Percentiles rank a stretch among this genome's conserved stretches.
phyloP scores from a whole-genome alignment of 1,140 invertebrate genomes.

The Drosophila saltans region DNA sequence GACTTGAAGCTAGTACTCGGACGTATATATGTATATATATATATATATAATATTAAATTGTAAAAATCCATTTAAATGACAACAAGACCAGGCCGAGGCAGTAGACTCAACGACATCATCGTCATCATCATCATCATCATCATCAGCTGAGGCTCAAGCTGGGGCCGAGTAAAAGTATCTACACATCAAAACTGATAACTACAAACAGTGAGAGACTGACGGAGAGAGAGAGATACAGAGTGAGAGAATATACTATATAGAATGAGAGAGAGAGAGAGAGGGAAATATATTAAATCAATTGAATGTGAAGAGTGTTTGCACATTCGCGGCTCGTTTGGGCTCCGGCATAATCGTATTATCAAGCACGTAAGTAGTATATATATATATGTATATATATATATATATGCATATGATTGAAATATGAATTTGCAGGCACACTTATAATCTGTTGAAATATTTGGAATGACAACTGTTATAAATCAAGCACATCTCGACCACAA shows the following conservation, averaged over 20 bases:
- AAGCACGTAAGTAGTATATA: not conserved
- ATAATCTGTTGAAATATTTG: not conserved
- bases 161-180: not conserved
- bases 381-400: not conserved
- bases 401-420: not conserved
- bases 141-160: conserved; percentile 3
- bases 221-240: not conserved
- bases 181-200: conserved; percentile 7
- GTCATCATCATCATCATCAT: not conserved
- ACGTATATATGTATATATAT: conserved; percentile 24
- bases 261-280: not conserved
- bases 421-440: conserved; percentile 3
- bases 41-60: conserved; percentile 40
- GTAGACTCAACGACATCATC: not conserved
- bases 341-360: conserved; percentile 4
- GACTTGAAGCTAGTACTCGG: not conserved
- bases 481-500: not conserved
- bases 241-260: not conserved
- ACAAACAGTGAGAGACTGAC: not conserved
- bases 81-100: conserved; percentile 17
- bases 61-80: conserved; percentile 50
- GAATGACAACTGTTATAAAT: conserved; percentile 3
- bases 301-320: conserved; percentile 47
- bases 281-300: not conserved
- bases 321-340: conserved; percentile 13